Base-by-base conservation (phyloP, 2,113 vertebrate species). In the Microcebus tavaratra region DNA sequence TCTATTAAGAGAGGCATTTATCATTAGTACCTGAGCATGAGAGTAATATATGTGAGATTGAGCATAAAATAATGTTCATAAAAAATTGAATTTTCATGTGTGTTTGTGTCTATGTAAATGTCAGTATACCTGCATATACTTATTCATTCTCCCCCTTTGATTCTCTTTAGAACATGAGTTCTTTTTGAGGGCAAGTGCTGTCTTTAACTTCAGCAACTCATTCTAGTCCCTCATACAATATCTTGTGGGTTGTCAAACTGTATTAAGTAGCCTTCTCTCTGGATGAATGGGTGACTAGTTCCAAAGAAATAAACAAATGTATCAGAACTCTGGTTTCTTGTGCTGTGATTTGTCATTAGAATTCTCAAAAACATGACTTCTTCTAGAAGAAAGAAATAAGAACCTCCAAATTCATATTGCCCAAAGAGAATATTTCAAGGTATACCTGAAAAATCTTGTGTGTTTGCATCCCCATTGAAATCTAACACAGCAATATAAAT, bases 401-500 rank as follows among this genome's bases (percentile, higher is more conserved):
- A 83, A 65, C 11, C 8, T 80, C 31, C 11, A 94, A 97, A 94
- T 90, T 84, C 50, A 42, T 70, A 76, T 73, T 93, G 76, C 48
- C 18, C 79, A n/a, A 68, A 4, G 36, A 39, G 36, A 39, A 14
- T 91, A 25, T 83, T 97, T 88, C 23, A 70, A 29, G 11, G 92
- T 48, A 67, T 68, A 18, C 59, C 61, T 87, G 36, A 67, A 82
- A 85, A 87, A 61, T 63, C 31, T 55, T 93, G 9, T 18, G 34
- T 91, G 53, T 83, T 82, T 94, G 31, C 53, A 42, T 91, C 8
- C 21, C 63, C 57, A 53, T 2, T 70, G 68, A 91, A 95, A 86
- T 95, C 18, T 84, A 89, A 75, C 18, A 91, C 48, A 55, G 79
- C 45, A 63, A 90, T 79, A 79, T 59, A 96, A 91, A 70, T 89